Percentiles rank a stretch among this genome's conserved stretches.
Conservation (phyloP, 2,888 invertebrate species). For the Leucania comma region DNA sequence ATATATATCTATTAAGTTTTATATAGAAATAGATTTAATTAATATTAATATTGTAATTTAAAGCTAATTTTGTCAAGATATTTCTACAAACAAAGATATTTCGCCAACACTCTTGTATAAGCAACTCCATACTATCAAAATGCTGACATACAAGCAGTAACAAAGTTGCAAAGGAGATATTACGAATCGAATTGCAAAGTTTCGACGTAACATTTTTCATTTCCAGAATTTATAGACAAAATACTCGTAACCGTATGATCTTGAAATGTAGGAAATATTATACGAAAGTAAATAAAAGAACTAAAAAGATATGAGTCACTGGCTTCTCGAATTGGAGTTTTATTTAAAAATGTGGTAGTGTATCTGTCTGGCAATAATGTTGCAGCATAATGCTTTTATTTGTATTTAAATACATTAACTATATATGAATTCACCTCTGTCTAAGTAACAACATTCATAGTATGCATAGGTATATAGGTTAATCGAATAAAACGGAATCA, state of each 20-base stretch:
- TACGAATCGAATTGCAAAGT: conserved; percentile 38
- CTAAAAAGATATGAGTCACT: background rate
- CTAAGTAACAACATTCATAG: background rate
- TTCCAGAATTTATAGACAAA: conserved; percentile 34
- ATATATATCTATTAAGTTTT: too few relatives aligned
- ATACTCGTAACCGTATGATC: conserved; percentile 28
- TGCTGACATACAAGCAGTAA: conserved; percentile 12
- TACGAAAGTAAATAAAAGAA: conserved; percentile 23
- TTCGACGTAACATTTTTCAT: conserved; percentile 37
- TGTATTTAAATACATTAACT: background rate
- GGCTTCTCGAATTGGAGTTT: background rate
- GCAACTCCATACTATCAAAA: conserved; percentile 5
- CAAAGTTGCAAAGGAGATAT: conserved; percentile 40
- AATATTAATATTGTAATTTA: too few relatives aligned
- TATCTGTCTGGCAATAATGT: background rate
- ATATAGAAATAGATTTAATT: too few relatives aligned
- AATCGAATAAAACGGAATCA: background rate
- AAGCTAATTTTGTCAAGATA: too few relatives aligned
- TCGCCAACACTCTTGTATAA: background rate
- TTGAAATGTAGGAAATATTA: conserved; percentile 17
- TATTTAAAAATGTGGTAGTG: background rate
- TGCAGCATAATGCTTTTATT: background rate
- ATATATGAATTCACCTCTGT: background rate
- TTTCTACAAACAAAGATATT: conserved; percentile 4
- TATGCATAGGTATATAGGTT: conserved; percentile 5